Percentiles rank a stretch among this genome's conserved stretches.
phyloP scores from a whole-genome alignment of 2,888 invertebrate species.

The Tenthredo amoena region DNA sequence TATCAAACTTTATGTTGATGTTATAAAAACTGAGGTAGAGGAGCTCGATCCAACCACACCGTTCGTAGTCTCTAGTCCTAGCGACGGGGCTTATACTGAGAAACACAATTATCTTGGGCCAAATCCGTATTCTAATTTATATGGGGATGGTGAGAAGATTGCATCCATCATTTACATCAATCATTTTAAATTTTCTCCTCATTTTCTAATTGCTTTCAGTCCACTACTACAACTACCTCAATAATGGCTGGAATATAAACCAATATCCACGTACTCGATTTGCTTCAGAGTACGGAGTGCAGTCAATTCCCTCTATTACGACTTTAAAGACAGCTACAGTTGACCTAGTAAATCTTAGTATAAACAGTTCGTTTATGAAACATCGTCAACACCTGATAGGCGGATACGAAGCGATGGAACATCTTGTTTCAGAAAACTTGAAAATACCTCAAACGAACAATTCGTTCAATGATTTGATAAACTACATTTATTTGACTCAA shows the following conservation, averaged over 20 bases:
- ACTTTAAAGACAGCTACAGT: constrained; percentile 84
- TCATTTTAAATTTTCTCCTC: background rate
- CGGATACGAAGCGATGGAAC: constrained; percentile 84
- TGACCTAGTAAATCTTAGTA: constrained; percentile 78
- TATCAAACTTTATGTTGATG: constrained; percentile 89
- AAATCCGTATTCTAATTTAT: constrained; percentile 88
- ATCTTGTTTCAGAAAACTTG: constrained; percentile 84
- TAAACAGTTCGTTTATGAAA: constrained; percentile 82
- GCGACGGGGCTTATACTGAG: constrained; percentile 89
- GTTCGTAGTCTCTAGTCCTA: constrained; percentile 94
- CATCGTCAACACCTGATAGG: constrained; percentile 93
- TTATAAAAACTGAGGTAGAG: constrained; percentile 84
- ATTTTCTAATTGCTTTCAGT: constrained; percentile 78
- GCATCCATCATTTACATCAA: constrained; percentile 3
- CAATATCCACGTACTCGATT: constrained; percentile 92
- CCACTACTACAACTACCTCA: constrained; percentile 93
- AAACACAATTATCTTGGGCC: constrained; percentile 88
- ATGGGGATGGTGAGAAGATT: constrained; percentile 88
- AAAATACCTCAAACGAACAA: constrained; percentile 80
- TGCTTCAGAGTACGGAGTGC: constrained; percentile 97
- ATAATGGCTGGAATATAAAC: constrained; percentile 89
- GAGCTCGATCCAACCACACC: constrained; percentile 83
- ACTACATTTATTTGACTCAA: constrained; percentile 92
- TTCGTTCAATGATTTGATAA: constrained; percentile 81
- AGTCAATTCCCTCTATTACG: constrained; percentile 89